Conservation (phyloP, 2,888 invertebrate genomes). For the Strigamia transsilvanica region DNA sequence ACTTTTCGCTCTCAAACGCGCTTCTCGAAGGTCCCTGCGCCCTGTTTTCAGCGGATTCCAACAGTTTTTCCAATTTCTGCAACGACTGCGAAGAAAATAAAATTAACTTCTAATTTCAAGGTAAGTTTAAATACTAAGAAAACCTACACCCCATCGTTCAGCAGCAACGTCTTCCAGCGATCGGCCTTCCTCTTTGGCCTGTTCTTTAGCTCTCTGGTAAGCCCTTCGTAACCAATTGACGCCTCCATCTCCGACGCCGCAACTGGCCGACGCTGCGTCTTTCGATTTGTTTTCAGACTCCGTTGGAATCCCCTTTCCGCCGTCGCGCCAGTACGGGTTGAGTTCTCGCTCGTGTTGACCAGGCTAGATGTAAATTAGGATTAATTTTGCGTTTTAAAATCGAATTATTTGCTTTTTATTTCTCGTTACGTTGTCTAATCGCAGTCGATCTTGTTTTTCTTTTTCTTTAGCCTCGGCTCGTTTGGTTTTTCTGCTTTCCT, state of each 20-base stretch:
- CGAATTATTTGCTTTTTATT: neutral
- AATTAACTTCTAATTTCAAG: too few relatives aligned
- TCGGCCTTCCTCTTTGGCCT: conserved; percentile 68
- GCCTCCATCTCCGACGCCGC: conserved; percentile 67
- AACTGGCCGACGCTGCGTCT: neutral
- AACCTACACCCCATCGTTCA: conserved; percentile 70
- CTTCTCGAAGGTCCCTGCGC: neutral
- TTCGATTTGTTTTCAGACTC: conserved; percentile 60
- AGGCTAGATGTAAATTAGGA: conserved; percentile 65
- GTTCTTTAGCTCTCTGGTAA: conserved; percentile 68
- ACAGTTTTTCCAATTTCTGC: conserved; percentile 58
- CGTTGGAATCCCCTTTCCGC: conserved; percentile 82
- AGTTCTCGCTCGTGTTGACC: conserved; percentile 79
- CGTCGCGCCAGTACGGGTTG: conserved; percentile 92
- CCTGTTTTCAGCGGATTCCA: neutral
- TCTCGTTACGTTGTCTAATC: conserved; percentile 51
- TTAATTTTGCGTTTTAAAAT: neutral
- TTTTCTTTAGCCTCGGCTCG: conserved; percentile 58
- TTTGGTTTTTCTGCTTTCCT: neutral
- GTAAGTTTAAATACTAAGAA: neutral
- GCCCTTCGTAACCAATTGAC: conserved; percentile 69
- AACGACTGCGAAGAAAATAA: too few relatives aligned
- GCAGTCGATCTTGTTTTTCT: conserved; percentile 46
- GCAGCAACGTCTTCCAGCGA: conserved; percentile 69
- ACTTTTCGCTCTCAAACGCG: conserved; percentile 45